Percentiles rank a stretch among this genome's conserved stretches.
Evolutionary conservation across 2,888 invertebrate genomes (phyloP).

Genomic region (Conus canariensis): DNA sequence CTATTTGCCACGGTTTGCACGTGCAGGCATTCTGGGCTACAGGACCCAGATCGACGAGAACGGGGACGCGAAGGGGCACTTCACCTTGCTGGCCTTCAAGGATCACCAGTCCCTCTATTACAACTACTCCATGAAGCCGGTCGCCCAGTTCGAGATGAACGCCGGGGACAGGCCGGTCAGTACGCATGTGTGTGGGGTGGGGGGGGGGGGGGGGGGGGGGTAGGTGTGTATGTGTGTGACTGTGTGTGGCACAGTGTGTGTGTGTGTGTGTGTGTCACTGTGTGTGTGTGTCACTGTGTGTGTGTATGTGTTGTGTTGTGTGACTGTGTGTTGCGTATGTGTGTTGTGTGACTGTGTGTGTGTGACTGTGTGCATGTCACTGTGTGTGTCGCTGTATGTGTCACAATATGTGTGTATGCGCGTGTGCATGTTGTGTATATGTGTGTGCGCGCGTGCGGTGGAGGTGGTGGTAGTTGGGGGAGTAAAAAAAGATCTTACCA

Average conservation of each 20-base stretch:
- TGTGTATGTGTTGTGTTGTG: no score
- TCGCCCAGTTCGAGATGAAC: constrained; percentile 69
- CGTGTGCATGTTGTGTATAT: no score
- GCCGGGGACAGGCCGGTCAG: constrained; percentile 61
- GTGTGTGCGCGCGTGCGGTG: no score
- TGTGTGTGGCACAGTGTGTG: neutral
- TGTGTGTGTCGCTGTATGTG: no score
- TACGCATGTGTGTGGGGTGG: neutral
- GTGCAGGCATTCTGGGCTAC: constrained; percentile 75
- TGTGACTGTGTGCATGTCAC: no score
- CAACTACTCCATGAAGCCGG: constrained; percentile 73
- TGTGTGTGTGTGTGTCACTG: no score
- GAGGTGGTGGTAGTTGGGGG: no score
- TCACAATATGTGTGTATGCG: no score
- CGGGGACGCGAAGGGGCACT: constrained; percentile 77
- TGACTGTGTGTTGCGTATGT: no score
- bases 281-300: no score
- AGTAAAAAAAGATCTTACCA: no score
- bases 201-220: neutral
- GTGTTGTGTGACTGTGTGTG: no score
- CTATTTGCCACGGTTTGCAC: neutral
- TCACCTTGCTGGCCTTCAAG: constrained; percentile 71
- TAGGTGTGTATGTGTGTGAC: neutral
- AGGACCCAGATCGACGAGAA: constrained; percentile 73
- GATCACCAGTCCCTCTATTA: constrained; percentile 50